These are phyloP conservation scores for Isaurus tuberculatus DNA, from an alignment of 92 coral and sea anemone genomes.

Conservation along the genomic window DNA sequence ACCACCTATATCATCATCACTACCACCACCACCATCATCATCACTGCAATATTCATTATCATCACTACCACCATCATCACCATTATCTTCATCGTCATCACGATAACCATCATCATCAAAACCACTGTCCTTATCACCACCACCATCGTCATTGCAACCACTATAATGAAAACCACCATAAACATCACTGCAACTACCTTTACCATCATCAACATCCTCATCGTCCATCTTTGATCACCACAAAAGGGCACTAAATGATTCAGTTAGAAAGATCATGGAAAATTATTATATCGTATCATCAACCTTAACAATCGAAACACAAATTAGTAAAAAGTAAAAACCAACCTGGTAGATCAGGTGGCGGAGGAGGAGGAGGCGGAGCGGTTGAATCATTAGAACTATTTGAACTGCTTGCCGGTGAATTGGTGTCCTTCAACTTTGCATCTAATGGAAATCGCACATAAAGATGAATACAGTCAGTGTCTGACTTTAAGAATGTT, in stretches of 20 bases:
- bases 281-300: too few relatives aligned
- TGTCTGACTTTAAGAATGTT: too few relatives aligned
- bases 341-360: conserved; percentile 76
- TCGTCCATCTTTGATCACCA: neutral
- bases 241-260: too few relatives aligned
- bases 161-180: neutral
- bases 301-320: neutral
- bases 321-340: neutral
- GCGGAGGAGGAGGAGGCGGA: conserved; percentile 80
- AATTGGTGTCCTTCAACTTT: conserved; percentile 8
- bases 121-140: too few relatives aligned
- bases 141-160: neutral
- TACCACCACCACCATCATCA: neutral
- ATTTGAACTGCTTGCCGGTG: conserved; percentile 45
- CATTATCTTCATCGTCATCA: too few relatives aligned
- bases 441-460: neutral
- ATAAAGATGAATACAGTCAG: neutral
- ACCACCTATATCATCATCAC: too few relatives aligned
- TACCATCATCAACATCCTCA: neutral
- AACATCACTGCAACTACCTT: neutral
- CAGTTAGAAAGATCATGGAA: neutral
- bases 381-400: conserved; percentile 30
- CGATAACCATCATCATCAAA: too few relatives aligned
- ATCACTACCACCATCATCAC: neutral
- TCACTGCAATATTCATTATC: neutral